These are phyloP conservation scores for Cygnus atratus DNA, from an alignment of 2,113 vertebrate genomes.

Conservation along the genomic window DNA sequence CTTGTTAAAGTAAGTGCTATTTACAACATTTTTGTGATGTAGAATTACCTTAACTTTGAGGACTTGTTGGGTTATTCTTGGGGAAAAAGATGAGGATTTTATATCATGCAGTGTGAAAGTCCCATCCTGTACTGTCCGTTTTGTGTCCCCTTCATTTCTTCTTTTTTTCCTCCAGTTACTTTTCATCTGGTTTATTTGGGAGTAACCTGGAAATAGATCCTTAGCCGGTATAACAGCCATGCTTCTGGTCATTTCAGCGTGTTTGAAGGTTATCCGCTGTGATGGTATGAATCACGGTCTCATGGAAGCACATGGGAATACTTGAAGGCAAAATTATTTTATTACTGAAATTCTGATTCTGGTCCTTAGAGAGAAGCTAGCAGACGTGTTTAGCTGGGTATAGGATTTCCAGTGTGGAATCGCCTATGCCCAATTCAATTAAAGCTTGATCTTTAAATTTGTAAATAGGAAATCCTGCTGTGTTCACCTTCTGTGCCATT, in stretches of 20 bases:
- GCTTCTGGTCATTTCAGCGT: background rate
- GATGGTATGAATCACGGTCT: background rate
- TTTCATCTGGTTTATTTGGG: background rate
- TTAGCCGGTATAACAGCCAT: background rate
- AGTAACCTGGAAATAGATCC: background rate
- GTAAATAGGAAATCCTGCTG: background rate
- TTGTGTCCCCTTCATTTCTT: background rate
- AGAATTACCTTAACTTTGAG: background rate
- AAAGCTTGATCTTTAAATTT: conserved; percentile 26
- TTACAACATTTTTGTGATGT: background rate
- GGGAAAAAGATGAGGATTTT: background rate
- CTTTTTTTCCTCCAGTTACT: background rate
- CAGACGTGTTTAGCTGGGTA: background rate
- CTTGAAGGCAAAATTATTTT: background rate
- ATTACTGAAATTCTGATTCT: conserved; percentile 3
- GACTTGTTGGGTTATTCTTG: background rate
- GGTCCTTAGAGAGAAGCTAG: background rate
- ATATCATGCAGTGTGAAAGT: background rate
- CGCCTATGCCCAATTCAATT: conserved; percentile 15
- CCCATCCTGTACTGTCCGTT: background rate
- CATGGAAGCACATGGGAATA: background rate
- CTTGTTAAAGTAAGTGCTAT: background rate
- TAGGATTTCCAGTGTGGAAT: conserved; percentile 16
- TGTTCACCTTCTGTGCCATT: background rate
- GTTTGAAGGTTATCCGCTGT: background rate